Conservation (phyloP, 2,113 vertebrate species). For the Xiphophorus maculatus region DNA sequence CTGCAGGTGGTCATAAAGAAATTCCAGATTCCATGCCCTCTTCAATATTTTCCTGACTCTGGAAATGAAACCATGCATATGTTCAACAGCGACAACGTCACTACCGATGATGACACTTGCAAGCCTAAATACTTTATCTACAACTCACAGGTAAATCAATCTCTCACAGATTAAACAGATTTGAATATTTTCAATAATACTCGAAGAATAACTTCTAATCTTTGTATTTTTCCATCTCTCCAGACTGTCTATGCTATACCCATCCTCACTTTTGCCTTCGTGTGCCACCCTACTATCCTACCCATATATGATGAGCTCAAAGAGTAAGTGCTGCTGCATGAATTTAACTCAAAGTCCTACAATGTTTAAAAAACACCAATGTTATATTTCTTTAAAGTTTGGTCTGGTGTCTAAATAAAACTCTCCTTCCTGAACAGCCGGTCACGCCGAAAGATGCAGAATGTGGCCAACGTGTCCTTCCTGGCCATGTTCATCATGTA, state of each 20-base stretch:
- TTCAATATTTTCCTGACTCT: slow-evolving; percentile 55
- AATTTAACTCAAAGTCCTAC: not conserved
- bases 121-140: slow-evolving; percentile 91
- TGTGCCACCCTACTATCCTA: slow-evolving; percentile 95
- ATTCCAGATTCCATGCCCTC: slow-evolving; percentile 90
- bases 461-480: slow-evolving; percentile 95
- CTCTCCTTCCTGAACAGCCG: slow-evolving; percentile 77
- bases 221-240: not conserved
- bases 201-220: rapidly evolving
- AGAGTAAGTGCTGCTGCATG: slow-evolving; percentile 78
- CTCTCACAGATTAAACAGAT: not conserved
- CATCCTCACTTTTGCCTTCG: slow-evolving; percentile 95
- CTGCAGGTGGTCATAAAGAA: slow-evolving; percentile 95
- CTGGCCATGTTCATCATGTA: slow-evolving; percentile 98
- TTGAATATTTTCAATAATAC: not conserved
- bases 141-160: slow-evolving; percentile 91
- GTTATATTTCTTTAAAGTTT: not conserved
- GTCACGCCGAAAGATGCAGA: slow-evolving; percentile 93
- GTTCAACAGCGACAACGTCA: slow-evolving; percentile 68
- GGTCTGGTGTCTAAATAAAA: slow-evolving; percentile 1
- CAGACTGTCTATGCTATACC: slow-evolving; percentile 97
- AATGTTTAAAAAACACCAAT: not conserved
- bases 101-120: slow-evolving; percentile 81
- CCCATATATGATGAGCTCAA: slow-evolving; percentile 98
- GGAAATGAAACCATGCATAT: slow-evolving; percentile 79